phyloP scores from a whole-genome alignment of 2,888 invertebrate genomes.

The Hemaris fuciformis region DNA sequence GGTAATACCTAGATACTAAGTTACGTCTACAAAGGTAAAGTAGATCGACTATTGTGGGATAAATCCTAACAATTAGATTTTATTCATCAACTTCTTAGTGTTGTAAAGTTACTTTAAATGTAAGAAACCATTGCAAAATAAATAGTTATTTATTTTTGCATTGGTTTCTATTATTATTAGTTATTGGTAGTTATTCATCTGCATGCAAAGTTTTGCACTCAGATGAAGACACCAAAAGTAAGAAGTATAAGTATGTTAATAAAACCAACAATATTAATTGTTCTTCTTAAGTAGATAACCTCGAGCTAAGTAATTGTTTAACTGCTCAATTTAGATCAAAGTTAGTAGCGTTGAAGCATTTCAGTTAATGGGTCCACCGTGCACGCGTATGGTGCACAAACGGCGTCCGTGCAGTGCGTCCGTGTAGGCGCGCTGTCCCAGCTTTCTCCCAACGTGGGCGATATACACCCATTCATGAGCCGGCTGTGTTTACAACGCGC shows the following conservation, averaged over 20 bases:
- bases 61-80: not conserved
- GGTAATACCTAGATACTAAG: not conserved
- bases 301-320: conserved; percentile 1
- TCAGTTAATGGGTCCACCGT: conserved; percentile 24
- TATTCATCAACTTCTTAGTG: not conserved
- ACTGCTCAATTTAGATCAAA: conserved; percentile 7
- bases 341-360: conserved; percentile 12
- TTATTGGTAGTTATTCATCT: too few relatives aligned
- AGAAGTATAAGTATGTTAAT: not conserved
- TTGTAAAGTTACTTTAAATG: not conserved
- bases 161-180: too few relatives aligned
- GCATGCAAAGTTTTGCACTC: too few relatives aligned
- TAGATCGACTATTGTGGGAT: not conserved
- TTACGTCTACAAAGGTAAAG: not conserved
- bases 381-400: conserved; percentile 21
- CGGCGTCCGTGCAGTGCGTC: conserved; percentile 8
- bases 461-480: conserved; percentile 60
- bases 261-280: not conserved
- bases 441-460: conserved; percentile 76
- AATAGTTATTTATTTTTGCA: too few relatives aligned
- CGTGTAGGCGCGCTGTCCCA: conserved; percentile 38
- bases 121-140: too few relatives aligned
- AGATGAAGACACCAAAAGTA: not conserved
- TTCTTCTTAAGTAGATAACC: not conserved
- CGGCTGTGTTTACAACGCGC: conserved; percentile 51